Evolutionary conservation across 2,113 vertebrate genomes (phyloP).

Genomic region (Peromyscus maniculatus): DNA sequence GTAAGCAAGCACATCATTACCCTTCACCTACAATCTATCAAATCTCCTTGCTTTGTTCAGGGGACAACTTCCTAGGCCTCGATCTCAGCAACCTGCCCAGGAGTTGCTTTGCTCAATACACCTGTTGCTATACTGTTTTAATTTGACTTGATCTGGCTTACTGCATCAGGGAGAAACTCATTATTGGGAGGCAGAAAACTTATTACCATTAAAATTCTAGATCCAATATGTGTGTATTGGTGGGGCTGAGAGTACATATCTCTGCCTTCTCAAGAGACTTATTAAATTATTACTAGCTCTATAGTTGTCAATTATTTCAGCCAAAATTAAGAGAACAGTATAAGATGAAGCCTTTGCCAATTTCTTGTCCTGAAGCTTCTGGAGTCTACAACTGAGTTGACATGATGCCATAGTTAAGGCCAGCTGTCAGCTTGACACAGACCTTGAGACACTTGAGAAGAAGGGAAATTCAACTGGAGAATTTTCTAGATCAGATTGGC

Average conservation of each 20-base stretch:
- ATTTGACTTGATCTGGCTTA: no score
- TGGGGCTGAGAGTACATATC: not conserved
- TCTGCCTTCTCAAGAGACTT: not conserved
- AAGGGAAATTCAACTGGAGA: not conserved
- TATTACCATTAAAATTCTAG: not conserved
- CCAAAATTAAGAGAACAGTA: not conserved
- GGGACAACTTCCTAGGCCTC: no score
- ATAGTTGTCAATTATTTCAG: not conserved
- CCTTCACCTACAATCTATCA: no score
- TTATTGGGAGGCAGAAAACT: no score
- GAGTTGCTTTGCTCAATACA: no score
- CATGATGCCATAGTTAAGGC: not conserved
- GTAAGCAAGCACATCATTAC: no score
- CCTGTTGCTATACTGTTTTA: no score
- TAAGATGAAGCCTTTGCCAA: not conserved
- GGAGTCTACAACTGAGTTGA: not conserved
- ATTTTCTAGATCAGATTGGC: not conserved
- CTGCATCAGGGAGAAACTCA: no score
- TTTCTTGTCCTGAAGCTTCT: not conserved
- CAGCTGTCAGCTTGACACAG: not conserved
- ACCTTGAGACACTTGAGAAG: not conserved
- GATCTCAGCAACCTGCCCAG: no score
- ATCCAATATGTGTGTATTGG: not conserved
- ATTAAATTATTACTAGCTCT: not conserved
- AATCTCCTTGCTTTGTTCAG: no score